These are phyloP conservation scores for Lasioglossum lativentre DNA, from an alignment of 2,888 invertebrate genomes.

Conservation along the genomic window DNA sequence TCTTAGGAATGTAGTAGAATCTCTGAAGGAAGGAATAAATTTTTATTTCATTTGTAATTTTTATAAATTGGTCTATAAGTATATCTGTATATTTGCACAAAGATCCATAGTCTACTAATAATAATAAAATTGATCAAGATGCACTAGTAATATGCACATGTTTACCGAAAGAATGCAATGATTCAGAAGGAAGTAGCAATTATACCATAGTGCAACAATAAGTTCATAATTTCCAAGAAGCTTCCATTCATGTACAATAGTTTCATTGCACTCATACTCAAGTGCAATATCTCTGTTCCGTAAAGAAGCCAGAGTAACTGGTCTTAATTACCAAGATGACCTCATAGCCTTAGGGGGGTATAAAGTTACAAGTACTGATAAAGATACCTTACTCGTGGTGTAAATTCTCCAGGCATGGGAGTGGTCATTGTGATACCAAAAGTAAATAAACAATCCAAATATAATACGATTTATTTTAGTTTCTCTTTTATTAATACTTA, in stretches of 20 bases:
- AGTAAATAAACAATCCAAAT: constrained; percentile 23
- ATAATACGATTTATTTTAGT: background rate
- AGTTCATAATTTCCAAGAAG: constrained; percentile 29
- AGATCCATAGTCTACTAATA: background rate
- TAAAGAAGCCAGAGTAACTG: constrained; percentile 79
- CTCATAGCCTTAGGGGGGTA: constrained; percentile 81
- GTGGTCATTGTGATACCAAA: constrained; percentile 58
- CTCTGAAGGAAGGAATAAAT: background rate
- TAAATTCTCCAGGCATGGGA: constrained; percentile 61
- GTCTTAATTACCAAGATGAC: constrained; percentile 84
- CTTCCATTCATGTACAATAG: constrained; percentile 52
- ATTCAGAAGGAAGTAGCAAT: constrained; percentile 9
- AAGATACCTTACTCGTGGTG: constrained; percentile 71
- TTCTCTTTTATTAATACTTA: background rate
- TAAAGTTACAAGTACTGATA: constrained; percentile 79
- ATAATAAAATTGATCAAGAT: background rate
- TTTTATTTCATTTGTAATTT: background rate
- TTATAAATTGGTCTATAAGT: background rate
- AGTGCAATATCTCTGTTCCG: constrained; percentile 58
- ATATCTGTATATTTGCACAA: background rate
- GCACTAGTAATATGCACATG: background rate
- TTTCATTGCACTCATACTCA: constrained; percentile 58
- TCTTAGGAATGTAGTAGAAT: background rate
- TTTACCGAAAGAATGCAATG: background rate
- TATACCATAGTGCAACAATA: constrained; percentile 1